Evolutionary conservation across 2,797 vertebrate genomes (phyloP).

Genomic region (Pagetopsis macropterus): DNA sequence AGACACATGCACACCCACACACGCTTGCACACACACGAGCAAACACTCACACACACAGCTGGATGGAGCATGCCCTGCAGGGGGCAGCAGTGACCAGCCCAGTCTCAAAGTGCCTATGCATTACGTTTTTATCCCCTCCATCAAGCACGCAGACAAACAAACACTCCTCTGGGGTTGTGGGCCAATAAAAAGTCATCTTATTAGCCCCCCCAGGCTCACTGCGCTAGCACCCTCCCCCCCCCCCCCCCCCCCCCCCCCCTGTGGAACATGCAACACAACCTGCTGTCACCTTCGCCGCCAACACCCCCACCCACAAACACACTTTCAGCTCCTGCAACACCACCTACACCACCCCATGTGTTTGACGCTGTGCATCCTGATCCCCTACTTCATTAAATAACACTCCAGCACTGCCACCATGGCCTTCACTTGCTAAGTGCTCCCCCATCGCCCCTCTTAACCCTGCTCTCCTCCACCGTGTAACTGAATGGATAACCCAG

Average conservation of each 20-base stretch:
- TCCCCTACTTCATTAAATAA: conserved; percentile 81
- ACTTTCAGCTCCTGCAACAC: conserved; percentile 49
- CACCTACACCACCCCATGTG: conserved; percentile 58
- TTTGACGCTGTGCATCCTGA: conserved; percentile 65
- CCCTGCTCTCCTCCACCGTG: conserved; percentile 55
- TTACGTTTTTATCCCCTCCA: conserved; percentile 76
- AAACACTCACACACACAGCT: background rate
- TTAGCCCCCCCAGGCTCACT: conserved; percentile 65
- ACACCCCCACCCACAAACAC: conserved; percentile 44
- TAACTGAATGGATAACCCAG: conserved; percentile 70
- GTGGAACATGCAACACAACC: conserved; percentile 67
- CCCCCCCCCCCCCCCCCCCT: conserved; percentile 49
- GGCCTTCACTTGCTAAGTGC: conserved; percentile 77
- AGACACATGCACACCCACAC: background rate
- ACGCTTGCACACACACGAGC: conserved; percentile 4
- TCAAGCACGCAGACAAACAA: conserved; percentile 81
- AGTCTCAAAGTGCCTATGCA: conserved; percentile 61
- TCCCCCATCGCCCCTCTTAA: conserved; percentile 70
- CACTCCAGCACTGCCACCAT: conserved; percentile 71
- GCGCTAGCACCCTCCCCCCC: conserved; percentile 57
- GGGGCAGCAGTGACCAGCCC: conserved; percentile 81
- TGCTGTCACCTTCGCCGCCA: conserved; percentile 60
- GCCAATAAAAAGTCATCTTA: conserved; percentile 81
- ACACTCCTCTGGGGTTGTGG: conserved; percentile 76
- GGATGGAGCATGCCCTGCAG: conserved; percentile 70